Conservation (phyloP, 2,797 vertebrate genomes). For the Picus viridis region DNA sequence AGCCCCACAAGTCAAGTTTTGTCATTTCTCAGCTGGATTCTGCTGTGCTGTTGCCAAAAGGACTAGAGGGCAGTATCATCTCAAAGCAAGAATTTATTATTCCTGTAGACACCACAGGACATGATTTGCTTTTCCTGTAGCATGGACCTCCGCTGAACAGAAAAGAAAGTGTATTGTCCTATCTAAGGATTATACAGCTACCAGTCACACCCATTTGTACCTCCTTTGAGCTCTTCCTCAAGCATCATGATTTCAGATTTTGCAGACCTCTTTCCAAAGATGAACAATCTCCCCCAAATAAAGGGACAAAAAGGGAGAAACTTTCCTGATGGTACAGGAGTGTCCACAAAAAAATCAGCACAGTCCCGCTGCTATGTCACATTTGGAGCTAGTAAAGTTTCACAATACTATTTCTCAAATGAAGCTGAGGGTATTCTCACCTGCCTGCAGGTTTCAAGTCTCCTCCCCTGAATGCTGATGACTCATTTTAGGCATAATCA, state of each 20-base stretch:
- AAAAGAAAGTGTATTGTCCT: background rate
- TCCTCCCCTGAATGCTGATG: background rate
- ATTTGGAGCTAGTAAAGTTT: background rate
- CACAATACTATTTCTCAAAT: background rate
- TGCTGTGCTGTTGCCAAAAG: background rate
- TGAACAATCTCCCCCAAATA: background rate
- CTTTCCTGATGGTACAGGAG: background rate
- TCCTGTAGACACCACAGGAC: background rate
- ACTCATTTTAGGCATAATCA: background rate
- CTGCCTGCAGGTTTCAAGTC: background rate
- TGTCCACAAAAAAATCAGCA: background rate
- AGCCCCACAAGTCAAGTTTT: background rate
- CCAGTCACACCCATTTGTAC: background rate
- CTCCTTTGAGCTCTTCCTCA: background rate
- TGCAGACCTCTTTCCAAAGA: background rate
- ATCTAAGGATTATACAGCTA: background rate
- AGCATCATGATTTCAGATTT: background rate
- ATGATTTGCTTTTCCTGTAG: background rate
- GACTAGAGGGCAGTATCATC: background rate
- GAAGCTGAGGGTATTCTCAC: background rate
- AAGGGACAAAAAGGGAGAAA: background rate
- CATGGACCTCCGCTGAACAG: background rate
- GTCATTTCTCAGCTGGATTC: background rate
- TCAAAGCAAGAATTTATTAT: background rate
- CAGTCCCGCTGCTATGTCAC: fast-evolving